A percentile compares a stretch with the other conserved stretches of the same genome.
phyloP scores from a whole-genome alignment of 2,888 invertebrate species.

The Poecilus cupreus region DNA sequence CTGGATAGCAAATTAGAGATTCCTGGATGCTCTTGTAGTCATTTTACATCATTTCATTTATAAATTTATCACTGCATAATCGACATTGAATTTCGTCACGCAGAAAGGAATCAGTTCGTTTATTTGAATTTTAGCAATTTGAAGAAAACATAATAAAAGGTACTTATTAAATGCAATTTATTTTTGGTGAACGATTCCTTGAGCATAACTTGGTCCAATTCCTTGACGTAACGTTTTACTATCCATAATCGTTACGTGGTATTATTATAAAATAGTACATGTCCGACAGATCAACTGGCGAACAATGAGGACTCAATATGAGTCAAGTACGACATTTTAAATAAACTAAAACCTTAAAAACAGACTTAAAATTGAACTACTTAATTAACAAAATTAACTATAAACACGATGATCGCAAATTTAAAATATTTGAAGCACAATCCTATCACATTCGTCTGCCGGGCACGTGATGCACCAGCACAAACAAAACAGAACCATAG shows the following conservation, averaged over 20 bases:
- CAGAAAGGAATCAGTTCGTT: neutral
- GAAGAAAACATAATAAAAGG: neutral
- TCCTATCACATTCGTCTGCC: slow-evolving; percentile 23
- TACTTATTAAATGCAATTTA: slow-evolving; percentile 2
- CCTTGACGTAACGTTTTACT: slow-evolving; percentile 13
- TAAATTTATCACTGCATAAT: slow-evolving; percentile 51
- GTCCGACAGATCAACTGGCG: slow-evolving; percentile 48
- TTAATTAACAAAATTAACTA: slow-evolving; percentile 44
- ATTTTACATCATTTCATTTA: slow-evolving; percentile 45
- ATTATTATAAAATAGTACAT: slow-evolving; percentile 27
- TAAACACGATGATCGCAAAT: neutral
- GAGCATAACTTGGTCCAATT: slow-evolving; percentile 47
- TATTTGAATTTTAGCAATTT: neutral
- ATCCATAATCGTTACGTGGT: slow-evolving; percentile 18
- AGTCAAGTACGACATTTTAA: slow-evolving; percentile 59
- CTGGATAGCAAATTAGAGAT: slow-evolving; percentile 44
- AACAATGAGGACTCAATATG: slow-evolving; percentile 57
- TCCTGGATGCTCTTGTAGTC: slow-evolving; percentile 17
- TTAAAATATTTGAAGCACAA: slow-evolving; percentile 35
- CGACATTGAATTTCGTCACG: slow-evolving; percentile 30
- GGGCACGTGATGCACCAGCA: neutral
- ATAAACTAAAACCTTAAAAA: slow-evolving; percentile 59
- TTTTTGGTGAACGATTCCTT: slow-evolving; percentile 37
- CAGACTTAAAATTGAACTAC: neutral
- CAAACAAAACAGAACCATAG: slow-evolving; percentile 1